Evolutionary conservation across 2,797 vertebrate genomes (phyloP), one percentile per base, ranked within the genome.

Genomic region (Sebastes umbrosus): DNA sequence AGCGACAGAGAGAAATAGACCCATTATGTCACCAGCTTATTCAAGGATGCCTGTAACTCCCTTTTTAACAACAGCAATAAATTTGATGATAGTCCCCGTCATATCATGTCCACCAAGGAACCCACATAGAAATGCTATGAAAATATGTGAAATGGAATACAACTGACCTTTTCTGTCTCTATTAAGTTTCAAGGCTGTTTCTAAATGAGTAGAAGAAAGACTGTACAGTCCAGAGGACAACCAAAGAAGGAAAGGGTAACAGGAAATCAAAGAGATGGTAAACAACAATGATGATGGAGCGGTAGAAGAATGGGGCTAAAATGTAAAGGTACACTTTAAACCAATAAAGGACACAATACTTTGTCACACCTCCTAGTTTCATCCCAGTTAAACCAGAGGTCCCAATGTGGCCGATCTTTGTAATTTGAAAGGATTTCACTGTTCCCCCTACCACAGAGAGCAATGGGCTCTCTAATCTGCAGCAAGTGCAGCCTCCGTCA

Each of bases 21-120:
- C 31, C 25, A 84, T 84, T 77, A 79, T 84, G 54, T 79, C 77
- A 82, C 73, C 68, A 60, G 74, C 85, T 83, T 87, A 91, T 92
- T 84, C 65, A 82, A 85, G 36, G 75, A 90, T 75, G 54, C 36
- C 55, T 57, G n/a, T 72, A 87, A 85, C 69, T 89, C 83, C 27
- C 59, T 65, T 81, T 91, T 87, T 89, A 91, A 90, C 79, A 84
- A 73, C 82, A 75, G 85, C 62, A 86, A 88, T 88, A 89, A 24
- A 81, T 90, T 80, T 80, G n/a, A 63, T 52, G 84, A 84, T 76
- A 79, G 81, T 67, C 54, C 46, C 73, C n/a, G 70, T 87, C 75
- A 74, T 57, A 85, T 83, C 57, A 43, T 7, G 60, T 73, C 74
- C 68, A 68, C 77, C 79, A 79, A 72, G 39, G 55, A 82, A 80